phyloP scores from a whole-genome alignment of 2,888 invertebrate genomes.

The Drosophila mimetica region DNA sequence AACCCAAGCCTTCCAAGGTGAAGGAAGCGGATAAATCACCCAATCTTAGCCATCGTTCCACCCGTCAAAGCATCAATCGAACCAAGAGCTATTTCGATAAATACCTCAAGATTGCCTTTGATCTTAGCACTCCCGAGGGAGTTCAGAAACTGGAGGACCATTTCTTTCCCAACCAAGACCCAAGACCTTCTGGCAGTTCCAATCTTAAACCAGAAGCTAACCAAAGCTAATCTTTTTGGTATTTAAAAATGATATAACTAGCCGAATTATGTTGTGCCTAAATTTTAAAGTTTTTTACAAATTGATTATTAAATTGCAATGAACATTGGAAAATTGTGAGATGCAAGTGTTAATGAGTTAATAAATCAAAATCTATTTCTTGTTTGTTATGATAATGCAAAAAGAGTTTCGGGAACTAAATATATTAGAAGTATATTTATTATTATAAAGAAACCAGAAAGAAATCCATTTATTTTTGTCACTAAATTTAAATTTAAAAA shows the following conservation, averaged over 20 bases:
- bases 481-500: neutral
- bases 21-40: neutral
- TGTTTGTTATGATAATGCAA: neutral
- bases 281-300: slow-evolving; percentile 21
- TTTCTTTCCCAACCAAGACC: slow-evolving; percentile 55
- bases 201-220: too few species aligned
- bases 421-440: too few species aligned
- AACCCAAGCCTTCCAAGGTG: neutral
- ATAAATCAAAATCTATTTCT: neutral
- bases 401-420: neutral
- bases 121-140: slow-evolving; percentile 63
- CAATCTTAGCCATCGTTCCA: slow-evolving; percentile 20
- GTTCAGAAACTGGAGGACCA: slow-evolving; percentile 65
- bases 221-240: too few species aligned
- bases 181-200: neutral
- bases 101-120: slow-evolving; percentile 67
- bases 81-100: slow-evolving; percentile 66
- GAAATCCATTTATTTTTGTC: neutral
- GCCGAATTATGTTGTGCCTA: neutral
- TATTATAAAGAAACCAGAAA: too few species aligned
- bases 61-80: slow-evolving; percentile 42
- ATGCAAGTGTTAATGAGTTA: neutral
- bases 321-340: neutral
- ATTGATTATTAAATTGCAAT: neutral
- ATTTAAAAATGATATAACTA: too few species aligned